Evolutionary conservation across 2,888 invertebrate genomes (phyloP), one percentile per base, ranked within the genome.

Genomic region (Cosmorhoe ocellata): DNA sequence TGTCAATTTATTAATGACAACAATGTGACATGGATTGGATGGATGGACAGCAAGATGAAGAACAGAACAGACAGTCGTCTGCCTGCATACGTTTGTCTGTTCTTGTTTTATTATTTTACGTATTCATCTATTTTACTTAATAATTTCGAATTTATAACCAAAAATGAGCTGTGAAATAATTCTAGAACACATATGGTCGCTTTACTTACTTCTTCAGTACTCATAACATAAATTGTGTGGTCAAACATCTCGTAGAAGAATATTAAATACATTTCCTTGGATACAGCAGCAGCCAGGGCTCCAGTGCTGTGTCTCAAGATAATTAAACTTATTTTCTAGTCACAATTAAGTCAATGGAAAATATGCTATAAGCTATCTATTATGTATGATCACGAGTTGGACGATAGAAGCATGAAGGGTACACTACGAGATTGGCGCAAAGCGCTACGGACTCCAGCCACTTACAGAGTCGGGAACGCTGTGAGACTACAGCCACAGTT

Each of bases 401-500:
- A 90, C 74, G 89, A 90, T 60, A 77, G 69, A 59, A 86, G 78
- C 67, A 91, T 90, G 89, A 86, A 74, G 71, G 89, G 88, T 53
- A 84, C 84, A 22, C 71, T 94, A 54, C 92, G 94, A 61, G 97
- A 98, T 76, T 98, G 98, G 97, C 94, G 97, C 66, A 95, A 96
- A 76, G 96, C 96, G 7, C 92, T 98, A 33, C 93, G 95, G 36
- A 94, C 95, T 39, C 97, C 97, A 18, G 95, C 96, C 40, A 94
- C 97, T 0, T 98, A 98, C 79, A 91, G 98, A 64, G 95, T 98
- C 13, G 96, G 97, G 0, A 97, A 96, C 76, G 93, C 96, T 49
- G 93, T 98, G 48, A 92, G 96, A 59, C 91, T 97, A 61, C 98
- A 98, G 78, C 95, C 95, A 32, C 95, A 96, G 64, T 95, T 95